These are phyloP conservation scores for Drosophila lacteicornis DNA, from an alignment of 1,140 invertebrate species.

Conservation along the genomic window DNA sequence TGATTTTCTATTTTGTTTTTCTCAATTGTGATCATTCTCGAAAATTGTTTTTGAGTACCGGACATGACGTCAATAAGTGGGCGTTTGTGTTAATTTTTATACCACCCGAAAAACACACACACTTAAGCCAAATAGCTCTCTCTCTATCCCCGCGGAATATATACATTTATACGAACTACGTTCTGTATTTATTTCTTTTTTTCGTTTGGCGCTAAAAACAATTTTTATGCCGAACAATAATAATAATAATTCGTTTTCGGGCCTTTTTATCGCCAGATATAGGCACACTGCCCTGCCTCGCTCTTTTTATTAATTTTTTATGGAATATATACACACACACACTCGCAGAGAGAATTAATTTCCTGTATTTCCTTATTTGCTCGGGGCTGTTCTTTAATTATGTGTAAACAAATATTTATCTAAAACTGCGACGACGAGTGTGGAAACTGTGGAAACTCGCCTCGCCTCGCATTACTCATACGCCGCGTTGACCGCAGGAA, in stretches of 20 bases:
- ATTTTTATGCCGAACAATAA: constrained; percentile 64
- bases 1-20: constrained; percentile 82
- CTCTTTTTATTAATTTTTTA: constrained; percentile 41
- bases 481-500: constrained; percentile 41
- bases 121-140: constrained; percentile 26
- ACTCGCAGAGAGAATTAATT: constrained; percentile 47
- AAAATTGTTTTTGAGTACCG: constrained; percentile 84
- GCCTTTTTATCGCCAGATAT: constrained; percentile 61
- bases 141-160: not conserved
- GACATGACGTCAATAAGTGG: constrained; percentile 83
- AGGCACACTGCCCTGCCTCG: not conserved
- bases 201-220: constrained; percentile 42
- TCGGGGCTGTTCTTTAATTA: constrained; percentile 51
- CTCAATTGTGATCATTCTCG: constrained; percentile 83
- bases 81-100: constrained; percentile 82
- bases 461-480: constrained; percentile 54
- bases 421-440: constrained; percentile 21
- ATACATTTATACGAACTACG: constrained; percentile 7
- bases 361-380: constrained; percentile 75
- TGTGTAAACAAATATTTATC: constrained; percentile 65
- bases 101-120: constrained; percentile 44
- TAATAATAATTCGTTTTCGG: constrained; percentile 59
- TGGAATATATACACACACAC: not conserved
- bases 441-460: not conserved
- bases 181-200: constrained; percentile 38